These are phyloP conservation scores for Uropetala carovei DNA, from an alignment of 2,888 invertebrate species.

Conservation along the genomic window DNA sequence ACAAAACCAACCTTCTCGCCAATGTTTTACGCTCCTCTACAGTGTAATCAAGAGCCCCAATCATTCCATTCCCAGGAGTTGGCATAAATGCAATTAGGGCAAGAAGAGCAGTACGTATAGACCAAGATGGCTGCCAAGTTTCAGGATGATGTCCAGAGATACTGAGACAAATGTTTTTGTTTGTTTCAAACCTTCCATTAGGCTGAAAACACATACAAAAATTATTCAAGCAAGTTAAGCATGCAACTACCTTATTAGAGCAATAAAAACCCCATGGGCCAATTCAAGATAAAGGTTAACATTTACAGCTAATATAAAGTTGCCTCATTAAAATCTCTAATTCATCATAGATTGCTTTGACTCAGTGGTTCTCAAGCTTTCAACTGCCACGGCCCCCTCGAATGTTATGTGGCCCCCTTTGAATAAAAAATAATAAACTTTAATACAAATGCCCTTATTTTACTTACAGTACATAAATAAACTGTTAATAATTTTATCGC, in stretches of 20 bases:
- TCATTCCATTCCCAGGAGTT: constrained; percentile 91
- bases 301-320: neutral
- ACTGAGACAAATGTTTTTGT: constrained; percentile 96
- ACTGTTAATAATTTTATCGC: too few relatives aligned
- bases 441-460: too few relatives aligned
- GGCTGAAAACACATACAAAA: constrained; percentile 79
- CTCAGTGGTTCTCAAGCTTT: too few relatives aligned
- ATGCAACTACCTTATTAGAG: neutral
- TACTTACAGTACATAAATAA: too few relatives aligned
- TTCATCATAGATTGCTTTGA: neutral
- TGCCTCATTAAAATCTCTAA: neutral
- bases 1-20: constrained; percentile 82
- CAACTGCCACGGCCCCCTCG: too few relatives aligned
- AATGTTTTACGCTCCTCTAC: constrained; percentile 88
- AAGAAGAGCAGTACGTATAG: constrained; percentile 92
- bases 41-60: constrained; percentile 93
- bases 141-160: constrained; percentile 98
- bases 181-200: constrained; percentile 94
- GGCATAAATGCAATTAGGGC: constrained; percentile 97
- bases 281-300: neutral
- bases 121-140: constrained; percentile 98
- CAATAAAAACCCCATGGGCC: neutral
- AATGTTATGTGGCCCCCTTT: too few relatives aligned
- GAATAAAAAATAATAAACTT: too few relatives aligned
- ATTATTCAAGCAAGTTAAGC: neutral